These are phyloP conservation scores for Herminia tarsipennalis DNA, from an alignment of 2,888 invertebrate species.

Conservation along the genomic window DNA sequence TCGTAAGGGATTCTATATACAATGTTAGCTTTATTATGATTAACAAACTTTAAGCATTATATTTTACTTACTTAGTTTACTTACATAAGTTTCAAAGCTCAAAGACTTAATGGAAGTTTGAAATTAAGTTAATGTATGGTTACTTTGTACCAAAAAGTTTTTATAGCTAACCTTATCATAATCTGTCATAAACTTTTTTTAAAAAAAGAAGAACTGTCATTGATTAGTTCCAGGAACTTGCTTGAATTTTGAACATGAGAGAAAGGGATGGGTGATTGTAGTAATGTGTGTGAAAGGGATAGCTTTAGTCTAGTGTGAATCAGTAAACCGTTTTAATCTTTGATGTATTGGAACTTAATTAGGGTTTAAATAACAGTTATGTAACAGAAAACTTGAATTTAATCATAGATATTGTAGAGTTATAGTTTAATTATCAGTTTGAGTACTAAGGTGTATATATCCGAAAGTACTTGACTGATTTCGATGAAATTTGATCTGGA, in stretches of 20 bases:
- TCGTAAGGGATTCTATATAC: background rate
- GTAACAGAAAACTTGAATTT: no score
- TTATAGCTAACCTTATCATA: background rate
- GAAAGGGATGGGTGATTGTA: slow-evolving; percentile 5
- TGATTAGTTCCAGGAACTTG: slow-evolving; percentile 31
- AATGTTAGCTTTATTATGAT: background rate
- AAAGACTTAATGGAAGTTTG: background rate
- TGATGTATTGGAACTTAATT: no score
- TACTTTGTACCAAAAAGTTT: background rate
- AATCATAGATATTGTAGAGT: no score
- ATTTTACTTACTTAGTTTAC: background rate
- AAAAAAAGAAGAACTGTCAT: slow-evolving; percentile 27
- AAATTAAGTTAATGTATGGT: background rate
- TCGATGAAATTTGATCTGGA: no score
- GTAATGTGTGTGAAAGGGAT: slow-evolving; percentile 13
- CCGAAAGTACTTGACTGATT: no score
- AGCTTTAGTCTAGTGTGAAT: slow-evolving; percentile 9
- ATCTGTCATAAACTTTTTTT: background rate
- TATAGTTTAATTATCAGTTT: no score
- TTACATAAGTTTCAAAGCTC: background rate
- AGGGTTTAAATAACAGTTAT: no score
- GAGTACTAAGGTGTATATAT: no score
- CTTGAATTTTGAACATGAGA: slow-evolving; percentile 24
- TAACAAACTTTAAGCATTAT: background rate
- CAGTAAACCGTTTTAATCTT: no score